Conservation (phyloP, 2,113 vertebrate species). For the Azemiops feae region DNA sequence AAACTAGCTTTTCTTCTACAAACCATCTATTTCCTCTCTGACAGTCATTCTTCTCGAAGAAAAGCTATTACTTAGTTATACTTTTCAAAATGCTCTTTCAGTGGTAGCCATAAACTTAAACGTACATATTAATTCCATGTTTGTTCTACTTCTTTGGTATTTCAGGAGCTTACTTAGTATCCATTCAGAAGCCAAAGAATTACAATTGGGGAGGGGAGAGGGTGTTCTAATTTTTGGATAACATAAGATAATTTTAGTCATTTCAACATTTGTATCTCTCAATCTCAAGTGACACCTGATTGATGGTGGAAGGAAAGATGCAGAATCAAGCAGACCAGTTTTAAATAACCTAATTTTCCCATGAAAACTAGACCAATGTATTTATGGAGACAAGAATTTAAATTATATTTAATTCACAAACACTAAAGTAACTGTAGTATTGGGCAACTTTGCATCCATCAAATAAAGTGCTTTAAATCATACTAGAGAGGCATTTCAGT, state of each 20-base stretch:
- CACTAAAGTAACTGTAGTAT: slow-evolving; percentile 51
- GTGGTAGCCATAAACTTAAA: neutral
- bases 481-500: slow-evolving; percentile 43
- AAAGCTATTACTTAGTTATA: neutral
- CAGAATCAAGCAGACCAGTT: neutral
- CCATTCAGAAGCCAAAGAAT: neutral
- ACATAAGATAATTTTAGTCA: neutral
- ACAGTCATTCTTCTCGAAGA: neutral
- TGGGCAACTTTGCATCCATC: slow-evolving; percentile 21
- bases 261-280: neutral
- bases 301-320: neutral
- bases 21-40: neutral
- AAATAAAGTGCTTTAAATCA: slow-evolving; percentile 42
- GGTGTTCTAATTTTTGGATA: neutral
- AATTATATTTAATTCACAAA: slow-evolving; percentile 41
- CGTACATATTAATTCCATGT: neutral
- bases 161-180: neutral
- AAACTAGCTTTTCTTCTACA: neutral
- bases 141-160: neutral
- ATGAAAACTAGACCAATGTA: slow-evolving; percentile 26
- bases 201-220: neutral
- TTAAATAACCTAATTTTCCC: neutral
- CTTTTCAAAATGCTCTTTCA: neutral
- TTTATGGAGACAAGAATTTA: slow-evolving; percentile 17
- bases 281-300: neutral